Percentiles rank a stretch among this genome's conserved stretches.
phyloP scores from a whole-genome alignment of 2,888 invertebrate genomes.

The Penaeus monodon region DNA sequence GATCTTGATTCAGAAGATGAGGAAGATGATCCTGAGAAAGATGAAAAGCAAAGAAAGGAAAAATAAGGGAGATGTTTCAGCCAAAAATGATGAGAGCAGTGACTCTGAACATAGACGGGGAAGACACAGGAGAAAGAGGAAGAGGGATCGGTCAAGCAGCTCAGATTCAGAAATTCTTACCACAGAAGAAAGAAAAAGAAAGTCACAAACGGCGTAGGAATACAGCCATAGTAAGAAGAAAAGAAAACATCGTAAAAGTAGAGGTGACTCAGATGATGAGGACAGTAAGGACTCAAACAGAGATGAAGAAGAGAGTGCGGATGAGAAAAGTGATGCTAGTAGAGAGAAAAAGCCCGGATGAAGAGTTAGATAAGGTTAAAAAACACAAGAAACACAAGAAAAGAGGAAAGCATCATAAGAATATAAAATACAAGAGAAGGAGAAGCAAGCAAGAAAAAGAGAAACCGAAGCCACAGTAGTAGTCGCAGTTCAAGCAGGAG shows the following conservation, averaged over 20 bases:
- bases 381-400: conserved; percentile 45
- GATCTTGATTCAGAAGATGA: not conserved
- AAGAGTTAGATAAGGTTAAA: not conserved
- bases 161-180: conserved; percentile 30
- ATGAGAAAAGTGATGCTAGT: conserved; percentile 21
- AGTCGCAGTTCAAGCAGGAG: not conserved
- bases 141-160: conserved; percentile 28
- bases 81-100: not conserved
- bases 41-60: not conserved
- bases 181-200: conserved; percentile 40
- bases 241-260: conserved; percentile 27
- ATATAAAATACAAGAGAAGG: conserved; percentile 34
- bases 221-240: conserved; percentile 38
- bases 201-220: conserved; percentile 31
- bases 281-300: not conserved
- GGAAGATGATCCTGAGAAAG: conserved; percentile 16
- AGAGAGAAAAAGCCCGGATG: not conserved
- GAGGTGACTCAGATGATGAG: conserved; percentile 14
- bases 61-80: not conserved
- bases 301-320: not conserved
- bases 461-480: conserved; percentile 15
- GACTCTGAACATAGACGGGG: not conserved
- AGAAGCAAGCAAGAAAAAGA: conserved; percentile 30
- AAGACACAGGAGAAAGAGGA: conserved; percentile 42
- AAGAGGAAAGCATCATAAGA: conserved; percentile 32